A percentile compares a stretch with the other conserved stretches of the same genome.
Evolutionary conservation across 2,888 invertebrate genomes (phyloP).

Genomic region (Poecilobothrus nobilitatus): DNA sequence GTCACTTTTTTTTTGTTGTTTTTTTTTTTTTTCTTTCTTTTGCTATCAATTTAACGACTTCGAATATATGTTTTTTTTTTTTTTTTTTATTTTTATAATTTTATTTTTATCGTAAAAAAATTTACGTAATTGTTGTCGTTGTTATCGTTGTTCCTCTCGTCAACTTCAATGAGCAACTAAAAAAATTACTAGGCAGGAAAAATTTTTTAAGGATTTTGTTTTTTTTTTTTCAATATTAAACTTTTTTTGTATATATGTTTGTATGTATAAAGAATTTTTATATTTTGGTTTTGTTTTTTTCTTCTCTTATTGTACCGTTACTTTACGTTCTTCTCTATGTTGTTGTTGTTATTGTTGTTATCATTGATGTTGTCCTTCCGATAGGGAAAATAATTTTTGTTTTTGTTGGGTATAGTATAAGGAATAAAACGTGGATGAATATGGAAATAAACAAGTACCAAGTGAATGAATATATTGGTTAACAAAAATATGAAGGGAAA

Average conservation of each 20-base stretch:
- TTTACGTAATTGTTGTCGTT: not conserved
- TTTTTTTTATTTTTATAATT: no score
- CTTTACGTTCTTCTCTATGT: not conserved
- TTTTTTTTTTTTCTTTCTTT: no score
- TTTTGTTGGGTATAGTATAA: not conserved
- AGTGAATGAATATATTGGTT: not conserved
- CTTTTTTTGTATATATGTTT: not conserved
- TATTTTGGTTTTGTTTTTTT: not conserved
- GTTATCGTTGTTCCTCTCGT: not conserved
- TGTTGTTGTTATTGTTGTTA: not conserved
- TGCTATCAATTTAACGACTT: no score
- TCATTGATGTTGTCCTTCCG: not conserved
- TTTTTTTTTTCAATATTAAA: no score
- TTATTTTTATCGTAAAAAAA: no score
- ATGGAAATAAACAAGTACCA: not conserved
- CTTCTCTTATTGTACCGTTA: not conserved
- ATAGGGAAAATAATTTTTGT: not conserved
- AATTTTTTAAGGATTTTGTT: not conserved
- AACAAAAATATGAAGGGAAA: not conserved
- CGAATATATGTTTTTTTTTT: no score
- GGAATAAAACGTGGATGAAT: not conserved
- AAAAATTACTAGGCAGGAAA: constrained; percentile 2
- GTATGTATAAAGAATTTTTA: not conserved
- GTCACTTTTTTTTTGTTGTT: no score
- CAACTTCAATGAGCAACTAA: not conserved